These are phyloP conservation scores for Zosterops lateralis DNA, from an alignment of 2,113 vertebrate species.

Conservation along the genomic window DNA sequence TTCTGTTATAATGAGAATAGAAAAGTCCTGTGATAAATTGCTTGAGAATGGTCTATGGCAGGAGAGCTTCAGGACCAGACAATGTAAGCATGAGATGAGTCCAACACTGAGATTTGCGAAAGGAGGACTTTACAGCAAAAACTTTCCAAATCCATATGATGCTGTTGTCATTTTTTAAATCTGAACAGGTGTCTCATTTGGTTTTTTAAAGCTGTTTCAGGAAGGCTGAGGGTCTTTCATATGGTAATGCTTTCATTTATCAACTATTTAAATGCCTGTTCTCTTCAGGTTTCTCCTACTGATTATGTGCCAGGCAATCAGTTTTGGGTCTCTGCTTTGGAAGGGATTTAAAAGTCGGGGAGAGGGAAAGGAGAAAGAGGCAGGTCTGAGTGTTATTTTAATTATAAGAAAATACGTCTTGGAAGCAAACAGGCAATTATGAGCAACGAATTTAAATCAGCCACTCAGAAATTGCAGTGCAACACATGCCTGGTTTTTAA, in stretches of 20 bases:
- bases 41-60: neutral
- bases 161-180: neutral
- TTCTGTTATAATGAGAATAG: neutral
- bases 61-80: neutral
- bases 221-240: slow-evolving; percentile 56
- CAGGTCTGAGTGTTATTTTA: slow-evolving; percentile 32
- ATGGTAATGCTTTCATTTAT: slow-evolving; percentile 55
- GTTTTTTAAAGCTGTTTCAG: neutral
- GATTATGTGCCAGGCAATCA: slow-evolving; percentile 47
- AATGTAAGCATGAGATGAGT: neutral
- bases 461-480: neutral
- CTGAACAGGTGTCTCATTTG: slow-evolving; percentile 46
- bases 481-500: neutral
- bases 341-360: neutral
- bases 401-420: slow-evolving; percentile 29
- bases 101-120: neutral
- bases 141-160: neutral
- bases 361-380: neutral
- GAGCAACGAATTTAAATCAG: slow-evolving; percentile 12
- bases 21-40: neutral
- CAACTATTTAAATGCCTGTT: slow-evolving; percentile 36
- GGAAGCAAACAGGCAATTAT: slow-evolving; percentile 36
- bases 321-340: neutral
- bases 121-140: neutral
- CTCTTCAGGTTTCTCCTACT: slow-evolving; percentile 41